Percentiles rank a stretch among this genome's conserved stretches.
Evolutionary conservation across 92 coral and sea anemone species (phyloP).

Genomic region (Blastomussa wellsi): DNA sequence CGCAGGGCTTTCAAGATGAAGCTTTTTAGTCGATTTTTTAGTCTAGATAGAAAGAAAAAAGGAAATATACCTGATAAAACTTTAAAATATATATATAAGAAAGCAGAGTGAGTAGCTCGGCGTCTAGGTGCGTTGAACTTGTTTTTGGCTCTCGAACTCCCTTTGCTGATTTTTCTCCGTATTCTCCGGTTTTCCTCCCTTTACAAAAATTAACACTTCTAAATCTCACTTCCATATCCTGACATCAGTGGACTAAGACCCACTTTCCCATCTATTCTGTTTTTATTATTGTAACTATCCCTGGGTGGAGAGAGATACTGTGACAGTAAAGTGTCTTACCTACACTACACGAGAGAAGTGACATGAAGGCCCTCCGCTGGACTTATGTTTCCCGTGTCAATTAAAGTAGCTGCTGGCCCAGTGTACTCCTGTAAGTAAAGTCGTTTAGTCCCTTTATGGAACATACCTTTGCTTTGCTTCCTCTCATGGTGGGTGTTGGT

Average conservation of each 20-base stretch:
- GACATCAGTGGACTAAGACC: too few relatives aligned
- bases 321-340: not conserved
- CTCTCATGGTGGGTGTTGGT: conserved; percentile 74
- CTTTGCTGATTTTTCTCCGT: too few relatives aligned
- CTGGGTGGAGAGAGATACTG: not conserved
- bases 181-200: too few relatives aligned
- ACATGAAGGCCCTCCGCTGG: not conserved
- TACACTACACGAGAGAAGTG: not conserved
- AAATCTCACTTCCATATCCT: too few relatives aligned
- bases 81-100: not conserved
- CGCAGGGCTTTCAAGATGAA: conserved; percentile 16
- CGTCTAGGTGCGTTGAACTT: too few relatives aligned
- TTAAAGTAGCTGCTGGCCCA: not conserved
- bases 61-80: not conserved
- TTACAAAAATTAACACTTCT: too few relatives aligned
- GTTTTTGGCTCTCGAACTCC: too few relatives aligned
- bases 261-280: too few relatives aligned
- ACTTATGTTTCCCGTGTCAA: not conserved
- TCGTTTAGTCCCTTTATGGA: not conserved
- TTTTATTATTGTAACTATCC: too few relatives aligned
- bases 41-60: conserved; percentile 2
- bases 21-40: conserved; percentile 44
- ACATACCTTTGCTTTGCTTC: conserved; percentile 72
- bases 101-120: not conserved
- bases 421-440: not conserved